Evolutionary conservation across 2,797 vertebrate species (phyloP).

Genomic region (Gadopsis bispinosus): DNA sequence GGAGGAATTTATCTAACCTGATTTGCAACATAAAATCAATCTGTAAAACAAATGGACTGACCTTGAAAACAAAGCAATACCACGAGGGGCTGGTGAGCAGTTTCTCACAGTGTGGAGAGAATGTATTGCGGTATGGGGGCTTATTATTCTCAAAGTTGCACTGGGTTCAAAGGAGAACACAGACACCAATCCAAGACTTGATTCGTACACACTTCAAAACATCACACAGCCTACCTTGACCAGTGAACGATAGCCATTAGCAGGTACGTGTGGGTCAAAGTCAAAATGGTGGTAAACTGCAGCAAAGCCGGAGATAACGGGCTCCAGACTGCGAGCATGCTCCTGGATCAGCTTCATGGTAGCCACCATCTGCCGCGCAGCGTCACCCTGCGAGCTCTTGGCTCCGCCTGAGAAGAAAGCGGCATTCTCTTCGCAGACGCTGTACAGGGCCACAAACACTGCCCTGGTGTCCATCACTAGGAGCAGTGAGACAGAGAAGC

Average conservation of each 20-base stretch:
- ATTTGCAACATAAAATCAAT: slow-evolving; percentile 75
- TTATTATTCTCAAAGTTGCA: slow-evolving; percentile 37
- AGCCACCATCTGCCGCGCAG: slow-evolving; percentile 81
- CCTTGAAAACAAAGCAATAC: slow-evolving; percentile 73
- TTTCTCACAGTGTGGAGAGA: slow-evolving; percentile 52
- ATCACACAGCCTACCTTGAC: slow-evolving; percentile 85
- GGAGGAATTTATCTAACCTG: slow-evolving; percentile 62
- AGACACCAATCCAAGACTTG: not conserved
- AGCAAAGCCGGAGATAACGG: slow-evolving; percentile 84
- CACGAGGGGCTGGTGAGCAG: slow-evolving; percentile 34
- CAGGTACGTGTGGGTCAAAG: slow-evolving; percentile 91
- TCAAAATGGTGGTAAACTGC: slow-evolving; percentile 91
- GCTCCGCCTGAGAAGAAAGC: slow-evolving; percentile 86
- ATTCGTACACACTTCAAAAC: slow-evolving; percentile 17
- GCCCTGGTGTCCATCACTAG: slow-evolving; percentile 91
- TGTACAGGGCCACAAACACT: slow-evolving; percentile 88
- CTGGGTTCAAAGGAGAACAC: slow-evolving; percentile 23
- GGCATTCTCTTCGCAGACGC: slow-evolving; percentile 90
- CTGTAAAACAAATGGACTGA: slow-evolving; percentile 67
- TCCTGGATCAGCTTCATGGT: slow-evolving; percentile 87
- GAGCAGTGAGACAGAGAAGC: slow-evolving; percentile 6
- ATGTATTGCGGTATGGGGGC: slow-evolving; percentile 5
- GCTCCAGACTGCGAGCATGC: slow-evolving; percentile 88
- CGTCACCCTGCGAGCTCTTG: slow-evolving; percentile 83
- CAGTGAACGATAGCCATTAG: slow-evolving; percentile 93